Conservation (phyloP, 1,140 invertebrate species). For the Tetragonula clypearis region DNA sequence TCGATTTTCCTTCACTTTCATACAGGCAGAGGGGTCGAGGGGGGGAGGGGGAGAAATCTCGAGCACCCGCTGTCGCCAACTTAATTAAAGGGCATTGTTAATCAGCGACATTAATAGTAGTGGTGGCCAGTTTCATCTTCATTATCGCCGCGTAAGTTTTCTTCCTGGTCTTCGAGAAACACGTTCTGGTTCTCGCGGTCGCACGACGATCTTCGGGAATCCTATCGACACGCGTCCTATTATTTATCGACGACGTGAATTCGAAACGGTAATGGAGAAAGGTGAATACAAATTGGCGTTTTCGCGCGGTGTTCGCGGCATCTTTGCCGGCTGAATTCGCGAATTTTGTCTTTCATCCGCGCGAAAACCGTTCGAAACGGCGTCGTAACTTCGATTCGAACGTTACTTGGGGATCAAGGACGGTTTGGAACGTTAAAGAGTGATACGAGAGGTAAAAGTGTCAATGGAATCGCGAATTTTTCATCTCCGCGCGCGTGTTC, state of each 20-base stretch:
- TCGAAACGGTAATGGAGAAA: not conserved
- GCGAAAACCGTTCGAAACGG: too few relatives aligned
- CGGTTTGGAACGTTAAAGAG: not conserved
- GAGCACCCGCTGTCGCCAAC: too few relatives aligned
- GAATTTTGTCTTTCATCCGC: not conserved
- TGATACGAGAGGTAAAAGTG: not conserved
- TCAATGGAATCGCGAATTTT: too few relatives aligned
- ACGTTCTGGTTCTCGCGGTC: not conserved
- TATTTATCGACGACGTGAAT: slow-evolving; percentile 8
- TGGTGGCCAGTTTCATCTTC: not conserved
- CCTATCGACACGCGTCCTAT: not conserved
- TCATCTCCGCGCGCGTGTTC: too few relatives aligned
- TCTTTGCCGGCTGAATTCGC: not conserved
- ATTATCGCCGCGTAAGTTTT: not conserved
- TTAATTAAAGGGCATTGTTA: not conserved
- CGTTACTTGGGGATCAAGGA: not conserved
- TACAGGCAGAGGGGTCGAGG: too few relatives aligned
- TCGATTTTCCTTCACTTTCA: not conserved
- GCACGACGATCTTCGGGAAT: not conserved
- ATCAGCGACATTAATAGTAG: not conserved
- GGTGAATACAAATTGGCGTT: slow-evolving; percentile 1
- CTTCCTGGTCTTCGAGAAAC: not conserved
- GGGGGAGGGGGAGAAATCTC: too few relatives aligned
- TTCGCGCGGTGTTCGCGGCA: not conserved
- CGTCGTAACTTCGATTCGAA: too few relatives aligned